A percentile compares a stretch with the other conserved stretches of the same genome.
phyloP scores from a whole-genome alignment of 2,113 vertebrate species.

The Progne subis region DNA sequence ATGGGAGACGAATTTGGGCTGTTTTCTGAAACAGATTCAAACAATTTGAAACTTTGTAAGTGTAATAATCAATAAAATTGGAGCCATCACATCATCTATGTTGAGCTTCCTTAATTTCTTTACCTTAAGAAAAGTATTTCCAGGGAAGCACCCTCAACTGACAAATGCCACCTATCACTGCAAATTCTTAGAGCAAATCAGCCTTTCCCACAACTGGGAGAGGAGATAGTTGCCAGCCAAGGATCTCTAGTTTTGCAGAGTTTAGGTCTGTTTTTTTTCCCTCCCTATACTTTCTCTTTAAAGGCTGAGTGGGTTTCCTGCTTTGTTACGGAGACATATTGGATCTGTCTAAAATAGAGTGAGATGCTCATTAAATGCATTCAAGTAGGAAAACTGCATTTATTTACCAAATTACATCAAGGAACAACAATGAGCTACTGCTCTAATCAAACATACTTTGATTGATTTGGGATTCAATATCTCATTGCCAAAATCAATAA shows the following conservation, averaged over 20 bases:
- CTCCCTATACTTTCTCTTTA: not conserved
- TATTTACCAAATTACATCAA: not conserved
- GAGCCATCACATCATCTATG: not conserved
- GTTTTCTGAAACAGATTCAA: not conserved
- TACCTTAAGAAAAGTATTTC: not conserved
- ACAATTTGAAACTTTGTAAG: not conserved
- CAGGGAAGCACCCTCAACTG: not conserved
- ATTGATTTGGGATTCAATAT: not conserved
- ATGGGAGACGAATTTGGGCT: not conserved
- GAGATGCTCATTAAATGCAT: not conserved
- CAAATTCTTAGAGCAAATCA: not conserved
- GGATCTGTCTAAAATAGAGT: not conserved
- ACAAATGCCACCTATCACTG: not conserved
- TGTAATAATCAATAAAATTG: not conserved
- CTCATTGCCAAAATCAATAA: not conserved
- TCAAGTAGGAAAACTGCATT: not conserved
- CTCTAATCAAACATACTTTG: not conserved
- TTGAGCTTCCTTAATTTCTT: not conserved
- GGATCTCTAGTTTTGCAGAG: not conserved
- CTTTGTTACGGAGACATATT: not conserved
- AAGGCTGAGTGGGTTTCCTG: not conserved
- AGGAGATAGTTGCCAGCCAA: not conserved
- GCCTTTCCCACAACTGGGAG: not conserved
- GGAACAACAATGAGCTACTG: not conserved
- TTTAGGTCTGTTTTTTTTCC: not conserved